Percentiles rank a stretch among this genome's conserved stretches.
Conservation (phyloP, 2,113 vertebrate species). For the Equus przewalskii region DNA sequence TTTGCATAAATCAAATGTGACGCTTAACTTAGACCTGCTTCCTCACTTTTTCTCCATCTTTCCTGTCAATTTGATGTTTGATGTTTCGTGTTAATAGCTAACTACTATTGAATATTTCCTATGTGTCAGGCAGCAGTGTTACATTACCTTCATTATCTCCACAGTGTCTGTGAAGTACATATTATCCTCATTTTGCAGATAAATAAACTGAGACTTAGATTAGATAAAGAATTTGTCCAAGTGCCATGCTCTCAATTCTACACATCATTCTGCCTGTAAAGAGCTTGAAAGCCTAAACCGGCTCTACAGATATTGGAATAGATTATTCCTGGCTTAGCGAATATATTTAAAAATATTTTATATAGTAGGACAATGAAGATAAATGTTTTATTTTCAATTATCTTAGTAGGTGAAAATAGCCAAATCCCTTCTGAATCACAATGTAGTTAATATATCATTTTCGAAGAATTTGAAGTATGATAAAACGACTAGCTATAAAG, state of each 20-base stretch:
- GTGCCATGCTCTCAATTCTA: not conserved
- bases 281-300: not conserved
- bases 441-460: slow-evolving; percentile 36
- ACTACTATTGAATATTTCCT: not conserved
- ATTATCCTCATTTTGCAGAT: not conserved
- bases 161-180: not conserved
- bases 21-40: not conserved
- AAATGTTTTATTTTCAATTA: slow-evolving; percentile 45
- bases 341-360: not conserved
- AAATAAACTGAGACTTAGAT: not conserved
- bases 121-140: not conserved
- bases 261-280: not conserved
- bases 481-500: slow-evolving; percentile 56
- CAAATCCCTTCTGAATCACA: not conserved
- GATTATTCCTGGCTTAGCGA: not conserved
- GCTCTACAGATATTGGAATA: not conserved
- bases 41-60: not conserved
- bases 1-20: not conserved
- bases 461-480: slow-evolving; percentile 29
- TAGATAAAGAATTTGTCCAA: not conserved
- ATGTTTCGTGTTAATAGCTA: not conserved
- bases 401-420: slow-evolving; percentile 3
- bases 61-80: not conserved
- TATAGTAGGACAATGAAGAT: not conserved
- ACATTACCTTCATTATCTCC: not conserved